phyloP scores from a whole-genome alignment of 2,888 invertebrate species.

The Linnaemya tessellans region DNA sequence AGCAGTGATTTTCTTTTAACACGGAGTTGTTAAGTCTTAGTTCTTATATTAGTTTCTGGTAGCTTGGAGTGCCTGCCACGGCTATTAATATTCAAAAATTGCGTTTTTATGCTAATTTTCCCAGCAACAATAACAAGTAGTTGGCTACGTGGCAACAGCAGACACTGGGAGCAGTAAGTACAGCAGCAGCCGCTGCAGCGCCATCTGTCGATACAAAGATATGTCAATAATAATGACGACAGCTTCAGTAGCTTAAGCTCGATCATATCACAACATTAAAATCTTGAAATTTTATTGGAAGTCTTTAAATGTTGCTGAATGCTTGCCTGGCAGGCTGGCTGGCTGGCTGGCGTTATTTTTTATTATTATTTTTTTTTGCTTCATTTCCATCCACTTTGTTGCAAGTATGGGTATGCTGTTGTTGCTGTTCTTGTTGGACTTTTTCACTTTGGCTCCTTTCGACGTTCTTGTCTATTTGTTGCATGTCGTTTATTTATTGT shows the following conservation, averaged over 20 bases:
- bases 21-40: conserved; percentile 10
- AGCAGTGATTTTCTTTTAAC: conserved; percentile 43
- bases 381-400: neutral
- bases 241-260: conserved; percentile 73
- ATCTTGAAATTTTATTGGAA: conserved; percentile 66
- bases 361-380: neutral
- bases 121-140: conserved; percentile 64
- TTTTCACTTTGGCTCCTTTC: conserved; percentile 18
- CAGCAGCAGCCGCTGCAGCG: conserved; percentile 64
- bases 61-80: conserved; percentile 75
- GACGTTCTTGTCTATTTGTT: conserved; percentile 67
- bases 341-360: conserved; percentile 43
- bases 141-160: conserved; percentile 15
- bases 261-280: conserved; percentile 73
- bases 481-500: conserved; percentile 72
- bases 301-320: conserved; percentile 62
- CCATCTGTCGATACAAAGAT: conserved; percentile 80
- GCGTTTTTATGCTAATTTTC: conserved; percentile 83
- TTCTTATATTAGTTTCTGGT: conserved; percentile 40
- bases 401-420: conserved; percentile 10
- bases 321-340: conserved; percentile 11
- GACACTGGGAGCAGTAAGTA: conserved; percentile 4
- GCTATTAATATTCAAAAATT: conserved; percentile 82
- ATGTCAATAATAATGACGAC: conserved; percentile 76
- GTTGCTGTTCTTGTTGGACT: neutral